A percentile compares a stretch with the other conserved stretches of the same genome.
Evolutionary conservation across 2,113 vertebrate species (phyloP).

Genomic region (Collichthys lucidus): DNA sequence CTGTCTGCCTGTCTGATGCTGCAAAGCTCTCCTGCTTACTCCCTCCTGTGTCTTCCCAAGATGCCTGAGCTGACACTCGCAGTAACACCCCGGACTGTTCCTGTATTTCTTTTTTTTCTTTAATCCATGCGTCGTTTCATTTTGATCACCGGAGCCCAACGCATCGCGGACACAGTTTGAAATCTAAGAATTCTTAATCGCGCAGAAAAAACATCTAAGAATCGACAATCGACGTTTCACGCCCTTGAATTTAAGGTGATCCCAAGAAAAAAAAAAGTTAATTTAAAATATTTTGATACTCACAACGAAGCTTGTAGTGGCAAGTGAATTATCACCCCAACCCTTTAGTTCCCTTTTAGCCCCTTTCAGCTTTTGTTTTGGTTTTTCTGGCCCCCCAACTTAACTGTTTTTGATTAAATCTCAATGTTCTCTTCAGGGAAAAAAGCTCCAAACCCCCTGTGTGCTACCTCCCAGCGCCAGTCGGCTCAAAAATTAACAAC

Average conservation of each 20-base stretch:
- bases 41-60: constrained; percentile 41
- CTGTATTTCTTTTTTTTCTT: not conserved
- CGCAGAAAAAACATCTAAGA: not conserved
- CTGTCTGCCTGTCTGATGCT: constrained; percentile 14
- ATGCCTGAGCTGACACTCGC: constrained; percentile 30
- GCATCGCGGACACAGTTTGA: not conserved
- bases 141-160: not conserved
- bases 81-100: constrained; percentile 19
- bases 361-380: constrained; percentile 23
- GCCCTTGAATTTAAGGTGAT: not conserved
- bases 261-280: no score
- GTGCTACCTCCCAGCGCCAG: not conserved
- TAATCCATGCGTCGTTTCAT: not conserved
- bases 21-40: constrained; percentile 60
- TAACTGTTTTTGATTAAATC: not conserved
- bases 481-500: constrained; percentile 8
- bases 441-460: not conserved
- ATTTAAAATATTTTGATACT: no score
- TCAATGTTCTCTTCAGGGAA: not conserved
- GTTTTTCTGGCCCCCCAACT: not conserved
- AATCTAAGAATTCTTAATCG: not conserved
- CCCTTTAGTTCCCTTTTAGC: not conserved
- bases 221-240: not conserved
- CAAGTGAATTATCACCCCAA: not conserved
- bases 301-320: no score